Percentiles rank a stretch among this genome's conserved stretches.
These are phyloP conservation scores for Priocnemis perturbator DNA, from an alignment of 2,888 invertebrate species.

Conservation along the genomic window DNA sequence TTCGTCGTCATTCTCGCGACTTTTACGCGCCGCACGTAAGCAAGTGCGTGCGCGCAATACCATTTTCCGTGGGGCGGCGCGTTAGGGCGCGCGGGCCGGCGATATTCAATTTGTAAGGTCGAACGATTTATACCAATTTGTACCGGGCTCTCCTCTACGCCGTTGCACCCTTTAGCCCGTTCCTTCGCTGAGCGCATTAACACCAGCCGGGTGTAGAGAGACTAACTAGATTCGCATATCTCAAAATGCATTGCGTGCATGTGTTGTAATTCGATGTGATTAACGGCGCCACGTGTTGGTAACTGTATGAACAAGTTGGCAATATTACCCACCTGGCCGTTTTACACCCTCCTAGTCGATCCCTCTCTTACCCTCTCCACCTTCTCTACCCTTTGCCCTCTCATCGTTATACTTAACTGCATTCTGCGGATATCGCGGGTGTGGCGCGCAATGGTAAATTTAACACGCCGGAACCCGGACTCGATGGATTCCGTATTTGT, in stretches of 20 bases:
- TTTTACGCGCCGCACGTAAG: too few species aligned
- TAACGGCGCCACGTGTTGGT: conserved; percentile 59
- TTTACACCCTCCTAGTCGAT: conserved; percentile 29
- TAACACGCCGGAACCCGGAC: too few species aligned
- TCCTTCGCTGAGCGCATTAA: conserved; percentile 40
- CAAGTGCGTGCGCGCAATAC: too few species aligned
- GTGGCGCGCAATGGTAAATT: not conserved
- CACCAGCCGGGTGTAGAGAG: conserved; percentile 46
- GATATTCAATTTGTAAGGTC: conserved; percentile 46
- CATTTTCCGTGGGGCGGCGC: too few species aligned
- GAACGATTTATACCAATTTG: conserved; percentile 50
- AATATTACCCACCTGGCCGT: conserved; percentile 58
- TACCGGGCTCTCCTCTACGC: conserved; percentile 30
- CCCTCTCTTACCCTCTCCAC: conserved; percentile 37
- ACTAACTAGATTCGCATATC: conserved; percentile 58
- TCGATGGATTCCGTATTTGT: too few species aligned
- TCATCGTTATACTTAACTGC: not conserved
- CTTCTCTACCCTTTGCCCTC: not conserved
- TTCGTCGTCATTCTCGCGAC: too few species aligned
- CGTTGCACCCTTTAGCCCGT: conserved; percentile 1
- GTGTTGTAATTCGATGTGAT: conserved; percentile 61
- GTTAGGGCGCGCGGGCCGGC: conserved; percentile 21
- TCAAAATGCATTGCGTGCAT: conserved; percentile 54
- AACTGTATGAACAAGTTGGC: conserved; percentile 60
- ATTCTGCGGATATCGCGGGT: not conserved